Evolutionary conservation across 2,113 vertebrate genomes (phyloP).

Genomic region (Cyrtonyx montezumae): DNA sequence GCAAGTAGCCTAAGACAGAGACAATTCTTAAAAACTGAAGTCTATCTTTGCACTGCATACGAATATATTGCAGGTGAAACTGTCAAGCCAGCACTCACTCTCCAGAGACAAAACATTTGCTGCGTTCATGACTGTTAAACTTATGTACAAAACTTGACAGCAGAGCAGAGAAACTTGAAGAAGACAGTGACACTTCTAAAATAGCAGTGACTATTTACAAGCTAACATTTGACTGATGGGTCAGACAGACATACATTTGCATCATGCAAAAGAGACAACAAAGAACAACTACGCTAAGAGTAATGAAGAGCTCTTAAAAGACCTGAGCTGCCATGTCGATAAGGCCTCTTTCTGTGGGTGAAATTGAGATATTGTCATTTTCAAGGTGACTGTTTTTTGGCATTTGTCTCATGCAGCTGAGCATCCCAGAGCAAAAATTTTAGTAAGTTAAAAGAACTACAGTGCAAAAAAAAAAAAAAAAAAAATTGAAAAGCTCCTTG

Average conservation of each 20-base stretch:
- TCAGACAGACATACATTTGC: background rate
- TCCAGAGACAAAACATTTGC: background rate
- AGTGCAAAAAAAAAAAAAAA: background rate
- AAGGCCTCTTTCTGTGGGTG: background rate
- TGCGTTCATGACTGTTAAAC: background rate
- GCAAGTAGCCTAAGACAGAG: background rate
- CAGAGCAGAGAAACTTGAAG: constrained; percentile 26
- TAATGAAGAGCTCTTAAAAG: background rate
- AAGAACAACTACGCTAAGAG: background rate
- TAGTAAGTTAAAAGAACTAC: background rate
- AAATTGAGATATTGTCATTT: background rate
- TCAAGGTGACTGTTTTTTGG: background rate
- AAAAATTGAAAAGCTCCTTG: background rate
- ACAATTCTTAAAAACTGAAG: background rate
- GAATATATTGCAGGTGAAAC: background rate
- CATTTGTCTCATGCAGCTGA: background rate
- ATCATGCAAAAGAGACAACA: background rate
- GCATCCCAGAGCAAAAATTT: background rate
- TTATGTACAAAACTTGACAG: background rate
- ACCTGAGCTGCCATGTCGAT: background rate
- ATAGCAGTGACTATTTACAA: background rate
- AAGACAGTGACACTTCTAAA: background rate
- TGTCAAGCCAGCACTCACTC: background rate
- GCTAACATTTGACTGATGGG: background rate
- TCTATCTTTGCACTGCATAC: background rate